Base-by-base conservation (phyloP, 2,888 invertebrate genomes). In the Sicus ferrugineus region DNA sequence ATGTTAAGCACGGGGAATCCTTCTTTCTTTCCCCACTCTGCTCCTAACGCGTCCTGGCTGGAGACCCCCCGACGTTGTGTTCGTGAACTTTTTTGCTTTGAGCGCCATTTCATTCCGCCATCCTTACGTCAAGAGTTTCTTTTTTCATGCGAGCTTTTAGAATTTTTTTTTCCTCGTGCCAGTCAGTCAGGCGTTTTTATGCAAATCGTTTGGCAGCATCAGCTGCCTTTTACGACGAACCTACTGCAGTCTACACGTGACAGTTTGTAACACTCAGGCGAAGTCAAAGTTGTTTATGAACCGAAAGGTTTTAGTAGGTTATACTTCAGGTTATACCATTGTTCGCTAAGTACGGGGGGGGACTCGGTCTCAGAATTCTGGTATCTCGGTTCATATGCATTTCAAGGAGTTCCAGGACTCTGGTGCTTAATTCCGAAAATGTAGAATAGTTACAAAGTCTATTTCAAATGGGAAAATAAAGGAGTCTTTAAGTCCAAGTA, bases 61-160 rank as follows among this genome's bases (percentile, higher is more conserved):
- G 34, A n/a, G 5, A 1, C 14, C 42, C 42, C 42, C n/a, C 42
- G 42, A 42, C 42, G 14, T n/a, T n/a, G 16, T 16, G 16, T n/a
- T 16, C 42, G 14, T 21, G n/a, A 42, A 42, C 9, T 61, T 42
- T 42, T 63, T 63, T n/a, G 16, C 50, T 50, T 34, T 54, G 21
- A 54, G 16, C 52, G 54, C n/a, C 52, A 54, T 54, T 65, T 48
- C 54, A 34, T 38, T 50, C 23, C 54, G 54, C 52, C 54, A 54
- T 38, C 31, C 38, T 38, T 61, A 19, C 9, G 30, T 46, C 48
- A 28, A 19, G 34, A 50, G 26, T 21, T 4, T n/a, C n/a, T n/a
- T n/a, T n/a, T n/a, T n/a, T n/a, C n/a, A n/a, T 42, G 1, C 14
- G 14, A n/a, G 42, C 11, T 16, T 42, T 9, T 42, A 42, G 7